These are phyloP conservation scores for Nomada lathburiana DNA, from an alignment of 2,888 invertebrate species.

Conservation along the genomic window DNA sequence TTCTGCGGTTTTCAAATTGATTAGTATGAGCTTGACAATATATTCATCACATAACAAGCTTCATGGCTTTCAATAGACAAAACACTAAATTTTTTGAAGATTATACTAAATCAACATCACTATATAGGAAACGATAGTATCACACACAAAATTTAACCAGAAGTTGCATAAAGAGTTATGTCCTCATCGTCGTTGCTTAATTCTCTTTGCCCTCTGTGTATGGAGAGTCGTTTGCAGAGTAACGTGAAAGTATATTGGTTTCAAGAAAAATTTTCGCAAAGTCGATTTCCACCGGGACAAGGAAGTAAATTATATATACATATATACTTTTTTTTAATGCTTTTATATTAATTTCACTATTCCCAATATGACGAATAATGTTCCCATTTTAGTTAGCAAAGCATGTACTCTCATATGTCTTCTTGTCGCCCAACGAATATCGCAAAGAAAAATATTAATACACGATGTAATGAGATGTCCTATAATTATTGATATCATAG, in stretches of 20 bases:
- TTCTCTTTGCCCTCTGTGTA: slow-evolving; percentile 74
- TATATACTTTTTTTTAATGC: neutral
- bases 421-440: slow-evolving; percentile 84
- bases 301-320: slow-evolving; percentile 71
- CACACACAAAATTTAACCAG: slow-evolving; percentile 60
- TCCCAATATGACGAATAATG: neutral
- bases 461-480: slow-evolving; percentile 68
- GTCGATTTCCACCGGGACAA: slow-evolving; percentile 85
- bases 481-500: slow-evolving; percentile 85
- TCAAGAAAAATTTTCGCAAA: slow-evolving; percentile 87
- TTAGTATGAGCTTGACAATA: slow-evolving; percentile 15
- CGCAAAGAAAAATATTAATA: slow-evolving; percentile 69
- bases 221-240: slow-evolving; percentile 66
- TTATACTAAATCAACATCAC: slow-evolving; percentile 24
- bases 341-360: neutral
- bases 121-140: slow-evolving; percentile 51
- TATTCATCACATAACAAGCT: slow-evolving; percentile 10
- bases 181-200: slow-evolving; percentile 75
- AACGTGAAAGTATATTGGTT: slow-evolving; percentile 86
- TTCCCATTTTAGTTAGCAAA: slow-evolving; percentile 84
- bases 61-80: slow-evolving; percentile 23
- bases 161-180: slow-evolving; percentile 71
- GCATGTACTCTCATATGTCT: slow-evolving; percentile 88
- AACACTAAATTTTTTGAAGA: slow-evolving; percentile 23
- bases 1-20: neutral